phyloP scores from a whole-genome alignment of 2,113 vertebrate genomes.

The Elephas maximus region DNA sequence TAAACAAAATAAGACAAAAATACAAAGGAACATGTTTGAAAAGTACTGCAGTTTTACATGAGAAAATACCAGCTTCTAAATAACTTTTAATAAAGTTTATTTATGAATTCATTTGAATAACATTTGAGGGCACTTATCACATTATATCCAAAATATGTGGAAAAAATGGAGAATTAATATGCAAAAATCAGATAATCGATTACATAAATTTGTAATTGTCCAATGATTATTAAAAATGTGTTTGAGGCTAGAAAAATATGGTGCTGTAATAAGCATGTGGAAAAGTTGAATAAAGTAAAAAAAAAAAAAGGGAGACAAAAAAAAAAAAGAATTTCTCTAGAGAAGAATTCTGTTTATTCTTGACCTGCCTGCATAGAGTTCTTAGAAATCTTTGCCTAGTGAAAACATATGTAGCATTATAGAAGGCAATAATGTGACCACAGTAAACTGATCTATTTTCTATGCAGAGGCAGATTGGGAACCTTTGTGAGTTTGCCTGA shows the following conservation, averaged over 20 bases:
- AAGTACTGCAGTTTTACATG: neutral
- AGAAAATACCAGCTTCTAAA: neutral
- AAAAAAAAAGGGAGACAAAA: neutral
- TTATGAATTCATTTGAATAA: neutral
- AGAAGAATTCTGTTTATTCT: neutral
- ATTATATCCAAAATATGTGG: neutral
- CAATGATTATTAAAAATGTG: neutral
- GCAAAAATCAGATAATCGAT: neutral
- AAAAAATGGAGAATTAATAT: neutral
- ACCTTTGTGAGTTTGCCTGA: neutral
- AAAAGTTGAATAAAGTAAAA: neutral
- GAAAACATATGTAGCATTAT: neutral
- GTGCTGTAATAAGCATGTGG: neutral
- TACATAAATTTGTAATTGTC: neutral
- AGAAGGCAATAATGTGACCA: neutral
- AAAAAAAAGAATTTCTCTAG: neutral
- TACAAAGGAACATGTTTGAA: neutral
- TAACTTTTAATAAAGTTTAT: neutral
- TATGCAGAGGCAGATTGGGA: neutral
- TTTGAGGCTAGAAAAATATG: slow-evolving; percentile 6
- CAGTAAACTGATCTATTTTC: neutral
- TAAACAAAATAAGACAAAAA: slow-evolving; percentile 13
- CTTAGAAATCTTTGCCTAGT: neutral
- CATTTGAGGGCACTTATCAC: neutral
- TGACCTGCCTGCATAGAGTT: neutral